Percentiles rank a stretch among this genome's conserved stretches.
Evolutionary conservation across 2,888 invertebrate species (phyloP).

Genomic region (Lasioglossum oenotherae): DNA sequence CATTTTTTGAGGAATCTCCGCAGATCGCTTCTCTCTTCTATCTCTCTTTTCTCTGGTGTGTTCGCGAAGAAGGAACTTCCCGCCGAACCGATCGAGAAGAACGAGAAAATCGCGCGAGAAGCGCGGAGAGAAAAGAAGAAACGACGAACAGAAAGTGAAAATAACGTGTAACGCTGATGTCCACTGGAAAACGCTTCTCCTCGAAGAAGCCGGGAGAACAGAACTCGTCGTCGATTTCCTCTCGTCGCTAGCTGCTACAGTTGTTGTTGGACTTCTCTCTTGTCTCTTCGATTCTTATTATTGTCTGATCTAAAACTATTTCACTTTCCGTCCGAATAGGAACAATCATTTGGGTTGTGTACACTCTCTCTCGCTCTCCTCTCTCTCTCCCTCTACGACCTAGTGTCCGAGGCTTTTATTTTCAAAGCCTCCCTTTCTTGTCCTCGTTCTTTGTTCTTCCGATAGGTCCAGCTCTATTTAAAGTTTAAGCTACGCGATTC

Average conservation of each 20-base stretch:
- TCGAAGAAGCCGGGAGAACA: slow-evolving; percentile 17
- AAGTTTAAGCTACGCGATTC: slow-evolving; percentile 40
- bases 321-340: slow-evolving; percentile 38
- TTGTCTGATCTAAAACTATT: slow-evolving; percentile 57
- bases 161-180: background rate
- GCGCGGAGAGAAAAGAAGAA: background rate
- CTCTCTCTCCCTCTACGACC: background rate
- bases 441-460: slow-evolving; percentile 52
- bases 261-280: background rate
- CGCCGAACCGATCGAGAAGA: slow-evolving; percentile 2
- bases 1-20: background rate
- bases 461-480: slow-evolving; percentile 51
- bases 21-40: background rate
- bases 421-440: slow-evolving; percentile 39
- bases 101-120: background rate
- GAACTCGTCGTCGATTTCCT: slow-evolving; percentile 35
- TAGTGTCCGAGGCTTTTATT: slow-evolving; percentile 38
- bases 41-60: background rate
- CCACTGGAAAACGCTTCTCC: slow-evolving; percentile 3
- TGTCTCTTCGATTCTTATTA: slow-evolving; percentile 39
- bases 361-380: background rate
- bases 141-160: background rate
- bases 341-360: slow-evolving; percentile 45
- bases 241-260: slow-evolving; percentile 11
- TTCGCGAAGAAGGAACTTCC: background rate